Percentiles rank a stretch among this genome's conserved stretches.
Evolutionary conservation across 2,113 vertebrate genomes (phyloP).

Genomic region (Hemicordylus capensis): DNA sequence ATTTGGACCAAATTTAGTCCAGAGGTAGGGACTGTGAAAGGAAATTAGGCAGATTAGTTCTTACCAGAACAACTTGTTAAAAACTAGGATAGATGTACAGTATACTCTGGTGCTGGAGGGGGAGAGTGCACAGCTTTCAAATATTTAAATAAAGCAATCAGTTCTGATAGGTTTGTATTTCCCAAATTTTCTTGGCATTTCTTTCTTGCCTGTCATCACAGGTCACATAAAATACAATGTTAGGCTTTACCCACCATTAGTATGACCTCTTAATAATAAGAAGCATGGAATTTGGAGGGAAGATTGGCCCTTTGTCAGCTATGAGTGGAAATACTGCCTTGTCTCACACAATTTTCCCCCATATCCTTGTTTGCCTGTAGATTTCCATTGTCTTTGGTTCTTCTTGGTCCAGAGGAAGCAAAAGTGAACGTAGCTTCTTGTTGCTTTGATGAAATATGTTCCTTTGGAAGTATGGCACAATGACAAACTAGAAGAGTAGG

Average conservation of each 20-base stretch:
- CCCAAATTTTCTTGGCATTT: background rate
- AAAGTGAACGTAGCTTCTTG: background rate
- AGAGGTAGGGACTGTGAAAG: no score
- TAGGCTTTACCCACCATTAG: background rate
- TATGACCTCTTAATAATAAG: background rate
- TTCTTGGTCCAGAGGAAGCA: background rate
- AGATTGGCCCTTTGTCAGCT: background rate
- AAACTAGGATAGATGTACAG: background rate
- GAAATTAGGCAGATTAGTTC: no score
- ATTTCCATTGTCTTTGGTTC: conserved; percentile 4
- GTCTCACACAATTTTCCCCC: background rate
- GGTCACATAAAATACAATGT: background rate
- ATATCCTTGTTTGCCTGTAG: conserved; percentile 7
- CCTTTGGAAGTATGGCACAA: conserved; percentile 23
- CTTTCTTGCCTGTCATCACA: background rate
- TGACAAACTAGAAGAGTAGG: conserved; percentile 28
- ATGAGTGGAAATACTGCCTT: background rate
- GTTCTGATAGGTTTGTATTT: background rate
- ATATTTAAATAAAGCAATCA: background rate
- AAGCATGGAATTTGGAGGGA: background rate
- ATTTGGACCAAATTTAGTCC: no score
- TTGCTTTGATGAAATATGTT: conserved; percentile 35
- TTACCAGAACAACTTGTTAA: no score
- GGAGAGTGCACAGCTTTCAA: background rate
- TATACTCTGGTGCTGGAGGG: background rate